These are phyloP conservation scores for Parazoanthus swiftii DNA, from an alignment of 92 coral and sea anemone genomes.

Conservation along the genomic window DNA sequence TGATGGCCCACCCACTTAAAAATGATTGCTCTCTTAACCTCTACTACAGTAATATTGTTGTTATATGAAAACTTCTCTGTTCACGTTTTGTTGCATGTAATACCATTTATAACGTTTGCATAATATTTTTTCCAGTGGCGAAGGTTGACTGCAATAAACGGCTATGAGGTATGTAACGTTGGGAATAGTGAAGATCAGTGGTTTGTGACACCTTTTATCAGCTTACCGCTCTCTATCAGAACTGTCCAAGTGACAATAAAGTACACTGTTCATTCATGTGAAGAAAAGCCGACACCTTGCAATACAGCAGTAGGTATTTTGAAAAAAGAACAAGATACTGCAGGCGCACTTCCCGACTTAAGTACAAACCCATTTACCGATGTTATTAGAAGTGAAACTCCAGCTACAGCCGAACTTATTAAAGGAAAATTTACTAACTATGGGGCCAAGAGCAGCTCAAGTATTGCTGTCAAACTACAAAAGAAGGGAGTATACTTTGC, in stretches of 20 bases:
- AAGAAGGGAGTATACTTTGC: constrained; percentile 5
- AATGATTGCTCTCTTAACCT: too few species aligned
- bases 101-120: too few species aligned
- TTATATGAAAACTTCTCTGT: too few species aligned
- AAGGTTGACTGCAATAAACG: too few species aligned
- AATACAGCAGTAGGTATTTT: background rate
- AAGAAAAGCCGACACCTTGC: background rate
- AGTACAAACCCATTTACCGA: background rate
- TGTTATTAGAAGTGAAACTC: background rate
- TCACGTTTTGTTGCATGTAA: too few species aligned
- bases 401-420: background rate
- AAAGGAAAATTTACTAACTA: too few species aligned
- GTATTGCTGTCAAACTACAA: background rate
- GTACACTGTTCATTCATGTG: background rate
- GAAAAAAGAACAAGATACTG: constrained; percentile 2
- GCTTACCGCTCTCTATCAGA: background rate
- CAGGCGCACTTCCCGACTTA: background rate
- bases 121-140: too few species aligned
- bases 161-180: background rate
- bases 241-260: background rate
- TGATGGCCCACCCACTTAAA: too few species aligned
- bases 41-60: too few species aligned
- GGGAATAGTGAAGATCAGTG: background rate
- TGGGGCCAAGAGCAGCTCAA: background rate
- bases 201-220: background rate